phyloP scores from a whole-genome alignment of 92 coral and sea anemone species.

The Isaurus tuberculatus region DNA sequence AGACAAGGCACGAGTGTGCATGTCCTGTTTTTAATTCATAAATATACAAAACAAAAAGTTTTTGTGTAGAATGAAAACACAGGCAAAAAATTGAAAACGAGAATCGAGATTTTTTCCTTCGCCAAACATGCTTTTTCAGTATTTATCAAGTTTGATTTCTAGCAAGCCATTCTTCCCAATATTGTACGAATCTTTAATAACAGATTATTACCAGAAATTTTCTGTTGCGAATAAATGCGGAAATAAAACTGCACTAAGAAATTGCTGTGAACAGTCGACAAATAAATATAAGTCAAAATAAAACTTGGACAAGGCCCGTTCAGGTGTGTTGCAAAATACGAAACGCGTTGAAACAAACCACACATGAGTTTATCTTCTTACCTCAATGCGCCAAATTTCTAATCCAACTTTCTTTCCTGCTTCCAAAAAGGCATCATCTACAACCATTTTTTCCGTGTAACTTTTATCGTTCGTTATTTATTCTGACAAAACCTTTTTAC shows the following conservation, averaged over 20 bases:
- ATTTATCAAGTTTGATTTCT: background rate
- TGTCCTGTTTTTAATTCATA: background rate
- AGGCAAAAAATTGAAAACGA: background rate
- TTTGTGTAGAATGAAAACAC: background rate
- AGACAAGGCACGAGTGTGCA: background rate
- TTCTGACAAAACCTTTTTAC: background rate
- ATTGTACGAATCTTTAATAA: background rate
- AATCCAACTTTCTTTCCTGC: slow-evolving; percentile 88
- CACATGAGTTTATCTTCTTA: slow-evolving; percentile 27
- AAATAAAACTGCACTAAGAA: background rate
- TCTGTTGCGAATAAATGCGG: background rate
- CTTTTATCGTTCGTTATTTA: background rate
- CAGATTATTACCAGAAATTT: background rate
- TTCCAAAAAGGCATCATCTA: slow-evolving; percentile 90
- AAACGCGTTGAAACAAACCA: background rate
- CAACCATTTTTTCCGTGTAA: slow-evolving; percentile 67
- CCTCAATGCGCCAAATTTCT: slow-evolving; percentile 99
- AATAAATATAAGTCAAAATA: background rate
- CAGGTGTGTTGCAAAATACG: background rate
- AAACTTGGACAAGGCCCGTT: background rate
- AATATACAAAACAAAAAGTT: background rate
- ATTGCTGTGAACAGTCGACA: background rate
- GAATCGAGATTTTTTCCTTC: background rate
- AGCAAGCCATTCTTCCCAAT: background rate
- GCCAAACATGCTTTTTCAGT: background rate